Percentiles rank a stretch among this genome's conserved stretches.
Conservation (phyloP, 2,113 vertebrate species). For the Orientallactaga bullata region DNA sequence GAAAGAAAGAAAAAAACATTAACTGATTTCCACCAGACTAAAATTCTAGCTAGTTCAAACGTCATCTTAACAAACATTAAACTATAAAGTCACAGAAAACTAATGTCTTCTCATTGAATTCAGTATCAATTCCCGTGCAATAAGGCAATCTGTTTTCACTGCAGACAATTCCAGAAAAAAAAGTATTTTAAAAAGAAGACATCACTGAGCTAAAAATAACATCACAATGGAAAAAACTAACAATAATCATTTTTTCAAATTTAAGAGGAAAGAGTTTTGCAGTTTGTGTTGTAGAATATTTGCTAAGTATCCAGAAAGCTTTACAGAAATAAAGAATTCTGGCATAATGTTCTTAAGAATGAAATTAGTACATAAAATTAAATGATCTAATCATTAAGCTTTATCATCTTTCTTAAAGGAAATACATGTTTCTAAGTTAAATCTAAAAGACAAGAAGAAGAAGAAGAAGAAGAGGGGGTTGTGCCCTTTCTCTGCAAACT, state of each 20-base stretch:
- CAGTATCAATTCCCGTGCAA: background rate
- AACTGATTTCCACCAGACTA: slow-evolving; percentile 4
- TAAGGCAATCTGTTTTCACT: background rate
- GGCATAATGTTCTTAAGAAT: slow-evolving; percentile 44
- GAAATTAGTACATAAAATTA: slow-evolving; percentile 58
- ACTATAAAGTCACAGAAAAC: background rate
- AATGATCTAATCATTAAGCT: slow-evolving; percentile 52
- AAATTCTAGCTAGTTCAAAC: slow-evolving; percentile 41
- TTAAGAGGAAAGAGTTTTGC: slow-evolving; percentile 12
- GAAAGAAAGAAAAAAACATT: background rate
- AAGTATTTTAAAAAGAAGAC: slow-evolving; percentile 38
- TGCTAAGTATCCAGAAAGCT: slow-evolving; percentile 41
- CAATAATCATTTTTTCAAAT: slow-evolving; percentile 6
- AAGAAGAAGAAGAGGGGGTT: slow-evolving; percentile 58
- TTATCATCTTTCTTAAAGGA: slow-evolving; percentile 68
- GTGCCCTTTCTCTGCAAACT: slow-evolving; percentile 84
- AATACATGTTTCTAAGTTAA: slow-evolving; percentile 81
- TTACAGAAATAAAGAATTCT: slow-evolving; percentile 54
- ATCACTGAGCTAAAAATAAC: slow-evolving; percentile 55
- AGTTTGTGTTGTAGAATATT: slow-evolving; percentile 38
- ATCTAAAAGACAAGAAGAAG: slow-evolving; percentile 65
- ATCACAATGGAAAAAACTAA: slow-evolving; percentile 14
- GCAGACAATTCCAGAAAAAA: slow-evolving; percentile 41
- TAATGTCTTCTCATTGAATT: slow-evolving; percentile 10
- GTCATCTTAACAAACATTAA: slow-evolving; percentile 40